A percentile compares a stretch with the other conserved stretches of the same genome.
Evolutionary conservation across 1,140 invertebrate species (phyloP).

Genomic region (Orchesella cincta): DNA sequence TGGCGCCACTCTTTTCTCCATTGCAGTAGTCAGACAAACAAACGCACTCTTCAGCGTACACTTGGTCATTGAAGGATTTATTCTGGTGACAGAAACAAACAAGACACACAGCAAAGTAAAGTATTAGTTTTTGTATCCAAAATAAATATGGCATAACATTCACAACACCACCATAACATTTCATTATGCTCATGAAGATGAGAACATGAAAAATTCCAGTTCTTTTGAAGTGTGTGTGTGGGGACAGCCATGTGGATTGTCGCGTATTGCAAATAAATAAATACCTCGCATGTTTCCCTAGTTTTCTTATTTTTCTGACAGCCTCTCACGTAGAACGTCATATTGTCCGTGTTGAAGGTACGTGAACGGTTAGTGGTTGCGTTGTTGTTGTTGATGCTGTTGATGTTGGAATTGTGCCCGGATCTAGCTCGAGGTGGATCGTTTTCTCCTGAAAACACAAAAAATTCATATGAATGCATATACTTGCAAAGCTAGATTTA

Average conservation of each 20-base stretch:
- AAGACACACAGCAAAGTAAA: neutral
- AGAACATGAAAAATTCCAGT: no score
- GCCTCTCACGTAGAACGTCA: constrained; percentile 21
- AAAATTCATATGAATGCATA: no score
- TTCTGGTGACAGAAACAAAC: neutral
- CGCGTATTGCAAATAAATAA: neutral
- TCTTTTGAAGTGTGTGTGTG: no score
- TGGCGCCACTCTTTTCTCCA: neutral
- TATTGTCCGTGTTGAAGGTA: neutral
- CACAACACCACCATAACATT: no score
- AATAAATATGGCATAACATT: no score
- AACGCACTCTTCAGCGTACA: neutral
- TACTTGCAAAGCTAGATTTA: no score
- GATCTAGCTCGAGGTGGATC: no score
- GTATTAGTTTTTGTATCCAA: neutral
- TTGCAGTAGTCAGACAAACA: constrained; percentile 19
- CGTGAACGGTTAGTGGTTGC: neutral
- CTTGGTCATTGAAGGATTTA: constrained; percentile 17
- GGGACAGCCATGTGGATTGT: no score
- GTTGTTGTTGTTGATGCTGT: neutral
- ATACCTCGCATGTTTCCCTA: constrained; percentile 3
- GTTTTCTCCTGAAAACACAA: no score
- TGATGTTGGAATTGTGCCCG: no score
- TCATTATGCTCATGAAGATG: no score
- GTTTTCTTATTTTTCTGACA: constrained; percentile 17